phyloP scores from a whole-genome alignment of 1,140 invertebrate genomes.

The Drosophila leontia region DNA sequence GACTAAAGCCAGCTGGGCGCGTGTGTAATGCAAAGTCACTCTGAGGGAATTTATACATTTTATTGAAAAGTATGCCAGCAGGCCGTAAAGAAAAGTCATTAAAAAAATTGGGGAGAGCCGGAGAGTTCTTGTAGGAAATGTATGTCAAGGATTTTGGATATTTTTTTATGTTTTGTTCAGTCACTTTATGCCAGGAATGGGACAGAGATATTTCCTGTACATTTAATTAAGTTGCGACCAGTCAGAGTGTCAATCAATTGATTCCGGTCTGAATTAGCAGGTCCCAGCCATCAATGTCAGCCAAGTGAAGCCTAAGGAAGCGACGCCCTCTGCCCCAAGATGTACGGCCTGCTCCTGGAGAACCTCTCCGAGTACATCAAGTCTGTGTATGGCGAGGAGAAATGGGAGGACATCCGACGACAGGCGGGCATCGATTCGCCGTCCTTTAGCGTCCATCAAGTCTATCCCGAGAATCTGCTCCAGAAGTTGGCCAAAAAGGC shows the following conservation, averaged over 20 bases:
- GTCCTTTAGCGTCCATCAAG: slow-evolving; percentile 95
- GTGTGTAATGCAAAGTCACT: slow-evolving; percentile 34
- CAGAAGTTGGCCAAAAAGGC: slow-evolving; percentile 93
- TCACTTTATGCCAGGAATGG: background rate
- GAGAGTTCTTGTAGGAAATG: background rate
- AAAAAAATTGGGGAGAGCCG: slow-evolving; percentile 6
- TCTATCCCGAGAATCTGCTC: slow-evolving; percentile 95
- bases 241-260: slow-evolving; percentile 18
- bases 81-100: slow-evolving; percentile 12
- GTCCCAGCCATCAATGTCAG: slow-evolving; percentile 24
- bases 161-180: slow-evolving; percentile 1
- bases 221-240: slow-evolving; percentile 10
- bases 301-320: slow-evolving; percentile 25
- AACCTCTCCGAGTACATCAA: slow-evolving; percentile 96
- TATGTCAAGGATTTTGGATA: slow-evolving; percentile 28
- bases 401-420: slow-evolving; percentile 94
- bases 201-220: background rate
- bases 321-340: slow-evolving; percentile 85
- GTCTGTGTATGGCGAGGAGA: slow-evolving; percentile 95
- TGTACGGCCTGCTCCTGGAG: slow-evolving; percentile 98
- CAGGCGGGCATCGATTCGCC: slow-evolving; percentile 93
- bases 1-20: slow-evolving; percentile 35
- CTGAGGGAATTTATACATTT: slow-evolving; percentile 11
- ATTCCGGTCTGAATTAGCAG: slow-evolving; percentile 31
- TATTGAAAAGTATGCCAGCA: slow-evolving; percentile 27